Base-by-base conservation (phyloP, 2,113 vertebrate species). In the Perca fluviatilis region DNA sequence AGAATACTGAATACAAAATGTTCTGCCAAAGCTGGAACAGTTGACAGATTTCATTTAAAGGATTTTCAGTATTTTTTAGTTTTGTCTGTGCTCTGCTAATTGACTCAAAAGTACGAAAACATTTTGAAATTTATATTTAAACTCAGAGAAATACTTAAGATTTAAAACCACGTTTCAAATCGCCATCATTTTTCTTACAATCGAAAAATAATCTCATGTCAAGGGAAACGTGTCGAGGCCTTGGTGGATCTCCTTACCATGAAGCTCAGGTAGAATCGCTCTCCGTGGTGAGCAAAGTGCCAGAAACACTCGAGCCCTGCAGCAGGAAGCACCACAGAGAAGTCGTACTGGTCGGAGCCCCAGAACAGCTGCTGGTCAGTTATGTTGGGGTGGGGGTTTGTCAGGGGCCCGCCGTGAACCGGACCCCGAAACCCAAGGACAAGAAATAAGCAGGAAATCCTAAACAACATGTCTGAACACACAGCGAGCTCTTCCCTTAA, bases 261-360 rank as follows among this genome's bases (percentile, higher is more conserved):
- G 1, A 97, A 99, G 90, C 86, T 96, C 84, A 99, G 96, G 91
- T 96, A 99, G 94, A 99, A 98, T 13, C 36, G 94, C 30, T 98
- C 97, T 0, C 89, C 94, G 1, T 90, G 90, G 54, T 97, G 95
- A 0, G 97, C 96, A 4, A 97, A 98, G 86, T 99, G 98, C 97
- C 97, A 99, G 95, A 98, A 97, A 43, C 98, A 99, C 77, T 99
- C 96, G 0, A 85, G 21, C 0, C 77, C 83, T 0, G 94, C 86
- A 0, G 96, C 96, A 0, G 80, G 84, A 27, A 99, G 23, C 27
- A 98, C 70, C 0, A 99, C 6, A 1, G 97, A 94, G 0, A 99
- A 99, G 87, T 99, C 96, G 0, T 98, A 96, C 71, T 95, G 96
- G 61, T 98, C 96, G 0, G 95, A 87, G 0, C 95, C 97, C 1